These are phyloP conservation scores for Mustela nigripes DNA, from an alignment of 2,113 vertebrate genomes.

Conservation along the genomic window DNA sequence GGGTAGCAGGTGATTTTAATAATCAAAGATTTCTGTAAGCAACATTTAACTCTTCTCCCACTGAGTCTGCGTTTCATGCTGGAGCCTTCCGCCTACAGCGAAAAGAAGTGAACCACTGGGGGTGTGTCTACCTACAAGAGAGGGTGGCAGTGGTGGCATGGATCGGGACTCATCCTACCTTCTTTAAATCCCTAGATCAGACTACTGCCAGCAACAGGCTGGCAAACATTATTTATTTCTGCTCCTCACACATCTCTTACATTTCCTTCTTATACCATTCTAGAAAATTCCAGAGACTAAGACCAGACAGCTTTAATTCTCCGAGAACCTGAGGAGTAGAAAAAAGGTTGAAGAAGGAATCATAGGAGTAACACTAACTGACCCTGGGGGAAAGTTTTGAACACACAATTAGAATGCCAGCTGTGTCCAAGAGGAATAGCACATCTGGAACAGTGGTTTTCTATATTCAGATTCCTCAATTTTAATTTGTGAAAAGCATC, in stretches of 20 bases:
- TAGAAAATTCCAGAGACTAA: constrained; percentile 68
- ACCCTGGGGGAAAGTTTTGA: neutral
- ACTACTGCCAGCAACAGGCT: constrained; percentile 49
- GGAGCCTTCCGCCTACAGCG: constrained; percentile 1
- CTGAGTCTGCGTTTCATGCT: constrained; percentile 22
- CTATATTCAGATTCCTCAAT: neutral
- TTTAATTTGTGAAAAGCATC: constrained; percentile 30
- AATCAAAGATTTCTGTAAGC: constrained; percentile 50
- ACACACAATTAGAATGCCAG: neutral
- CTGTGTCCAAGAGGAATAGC: neutral
- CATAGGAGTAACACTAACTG: constrained; percentile 33
- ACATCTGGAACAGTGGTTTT: neutral
- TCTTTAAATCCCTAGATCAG: neutral
- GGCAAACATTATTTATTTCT: constrained; percentile 44
- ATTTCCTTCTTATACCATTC: constrained; percentile 40
- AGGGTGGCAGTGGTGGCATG: neutral
- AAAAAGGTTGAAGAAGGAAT: constrained; percentile 55
- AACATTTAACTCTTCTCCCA: constrained; percentile 15
- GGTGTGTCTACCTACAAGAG: neutral
- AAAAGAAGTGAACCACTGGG: neutral
- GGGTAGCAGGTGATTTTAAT: neutral
- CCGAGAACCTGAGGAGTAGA: constrained; percentile 46
- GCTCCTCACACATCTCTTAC: constrained; percentile 58
- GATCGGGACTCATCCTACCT: neutral
- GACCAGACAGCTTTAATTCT: constrained; percentile 63